Percentiles rank a stretch among this genome's conserved stretches.
Evolutionary conservation across 2,888 invertebrate genomes (phyloP).

Genomic region (Nephrotoma guestfalica): DNA sequence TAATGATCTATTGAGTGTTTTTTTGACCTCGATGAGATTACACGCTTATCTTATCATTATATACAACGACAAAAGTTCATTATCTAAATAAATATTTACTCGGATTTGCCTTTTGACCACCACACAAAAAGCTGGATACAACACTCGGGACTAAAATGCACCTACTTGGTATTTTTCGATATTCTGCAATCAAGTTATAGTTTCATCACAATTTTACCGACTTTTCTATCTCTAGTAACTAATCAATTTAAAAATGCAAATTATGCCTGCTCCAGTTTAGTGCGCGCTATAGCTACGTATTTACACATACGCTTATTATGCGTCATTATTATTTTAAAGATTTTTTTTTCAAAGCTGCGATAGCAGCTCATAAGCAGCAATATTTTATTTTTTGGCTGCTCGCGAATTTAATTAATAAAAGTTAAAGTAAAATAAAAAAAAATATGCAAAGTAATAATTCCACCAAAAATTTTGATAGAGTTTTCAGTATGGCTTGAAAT

Average conservation of each 20-base stretch:
- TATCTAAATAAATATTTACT: too few species aligned
- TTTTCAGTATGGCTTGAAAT: not conserved
- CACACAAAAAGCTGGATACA: too few species aligned
- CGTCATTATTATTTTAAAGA: not conserved
- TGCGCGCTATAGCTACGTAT: not conserved
- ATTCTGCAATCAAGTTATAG: not conserved
- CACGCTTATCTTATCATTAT: too few species aligned
- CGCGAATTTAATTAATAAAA: not conserved
- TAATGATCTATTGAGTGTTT: too few species aligned
- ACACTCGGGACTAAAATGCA: too few species aligned
- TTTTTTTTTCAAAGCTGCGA: not conserved
- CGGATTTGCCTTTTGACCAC: too few species aligned
- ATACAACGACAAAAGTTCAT: too few species aligned
- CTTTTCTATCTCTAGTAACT: not conserved
- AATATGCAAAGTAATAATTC: not conserved
- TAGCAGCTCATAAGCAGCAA: not conserved
- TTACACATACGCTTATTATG: not conserved
- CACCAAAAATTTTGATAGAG: not conserved
- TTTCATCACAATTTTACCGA: not conserved
- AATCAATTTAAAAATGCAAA: not conserved
- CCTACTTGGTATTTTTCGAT: not conserved
- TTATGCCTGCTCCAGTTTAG: not conserved
- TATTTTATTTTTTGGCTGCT: not conserved
- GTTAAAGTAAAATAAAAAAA: not conserved
- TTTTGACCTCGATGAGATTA: too few species aligned